Evolutionary conservation across 2,113 vertebrate genomes (phyloP).

Genomic region (Platichthys flesus): DNA sequence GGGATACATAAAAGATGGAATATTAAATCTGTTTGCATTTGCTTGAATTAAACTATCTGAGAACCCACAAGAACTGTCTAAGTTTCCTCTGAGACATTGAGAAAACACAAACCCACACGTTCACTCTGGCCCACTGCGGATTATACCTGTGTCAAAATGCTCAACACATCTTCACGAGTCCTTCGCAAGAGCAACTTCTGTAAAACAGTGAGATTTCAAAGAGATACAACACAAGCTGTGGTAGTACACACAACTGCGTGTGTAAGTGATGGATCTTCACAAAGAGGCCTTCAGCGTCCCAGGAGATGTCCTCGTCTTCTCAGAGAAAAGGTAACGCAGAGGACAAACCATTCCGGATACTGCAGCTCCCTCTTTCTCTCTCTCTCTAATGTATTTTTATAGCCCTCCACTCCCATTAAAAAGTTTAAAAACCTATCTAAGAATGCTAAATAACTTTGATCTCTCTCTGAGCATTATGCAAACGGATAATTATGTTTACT

Average conservation of each 20-base stretch:
- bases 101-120: slow-evolving; percentile 6
- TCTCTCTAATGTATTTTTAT: slow-evolving; percentile 75
- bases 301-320: slow-evolving; percentile 73
- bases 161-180: slow-evolving; percentile 71
- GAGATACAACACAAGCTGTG: slow-evolving; percentile 75
- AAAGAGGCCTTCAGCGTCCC: slow-evolving; percentile 76
- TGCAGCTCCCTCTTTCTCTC: slow-evolving; percentile 49
- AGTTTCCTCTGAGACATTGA: slow-evolving; percentile 58
- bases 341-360: slow-evolving; percentile 66
- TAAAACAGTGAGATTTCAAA: slow-evolving; percentile 76
- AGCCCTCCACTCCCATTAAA: slow-evolving; percentile 67
- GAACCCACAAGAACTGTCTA: slow-evolving; percentile 40
- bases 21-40: slow-evolving; percentile 1
- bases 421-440: slow-evolving; percentile 68
- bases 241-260: slow-evolving; percentile 69
- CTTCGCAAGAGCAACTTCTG: slow-evolving; percentile 64
- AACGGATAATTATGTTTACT: slow-evolving; percentile 74
- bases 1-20: not conserved
- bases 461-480: slow-evolving; percentile 64
- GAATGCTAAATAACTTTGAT: slow-evolving; percentile 70
- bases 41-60: slow-evolving; percentile 14
- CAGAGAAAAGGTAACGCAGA: slow-evolving; percentile 73
- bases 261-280: slow-evolving; percentile 77
- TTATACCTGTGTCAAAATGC: slow-evolving; percentile 75
- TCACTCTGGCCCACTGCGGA: slow-evolving; percentile 59